Percentiles rank a stretch among this genome's conserved stretches.
phyloP scores from a whole-genome alignment of 1,140 invertebrate species.

The Gonatopus flavifemur region DNA sequence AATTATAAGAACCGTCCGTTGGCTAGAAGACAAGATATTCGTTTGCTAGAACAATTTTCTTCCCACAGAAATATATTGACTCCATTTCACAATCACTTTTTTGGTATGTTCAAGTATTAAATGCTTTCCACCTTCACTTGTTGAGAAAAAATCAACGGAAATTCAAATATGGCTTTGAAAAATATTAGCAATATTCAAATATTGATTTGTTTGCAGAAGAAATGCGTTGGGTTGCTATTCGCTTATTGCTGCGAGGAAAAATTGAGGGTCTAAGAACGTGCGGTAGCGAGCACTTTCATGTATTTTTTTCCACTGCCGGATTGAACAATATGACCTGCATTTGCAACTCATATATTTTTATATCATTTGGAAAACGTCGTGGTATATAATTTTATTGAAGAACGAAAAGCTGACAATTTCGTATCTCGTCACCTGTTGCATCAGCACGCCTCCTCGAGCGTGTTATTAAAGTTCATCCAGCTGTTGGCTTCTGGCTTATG shows the following conservation, averaged over 20 bases:
- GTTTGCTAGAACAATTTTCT: too few relatives aligned
- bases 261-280: slow-evolving; percentile 1
- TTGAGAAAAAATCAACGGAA: slow-evolving; percentile 1
- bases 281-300: slow-evolving; percentile 12
- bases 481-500: too few relatives aligned
- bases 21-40: not conserved
- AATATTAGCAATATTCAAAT: too few relatives aligned
- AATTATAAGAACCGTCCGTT: not conserved
- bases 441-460: slow-evolving; percentile 3
- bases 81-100: not conserved
- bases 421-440: slow-evolving; percentile 41
- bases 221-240: too few relatives aligned
- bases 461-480: too few relatives aligned
- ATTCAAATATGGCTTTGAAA: too few relatives aligned
- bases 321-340: slow-evolving; percentile 13
- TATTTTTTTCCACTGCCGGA: slow-evolving; percentile 4
- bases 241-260: slow-evolving; percentile 6
- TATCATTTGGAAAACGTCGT: slow-evolving; percentile 2
- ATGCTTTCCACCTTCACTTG: not conserved
- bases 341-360: not conserved
- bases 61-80: not conserved
- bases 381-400: slow-evolving; percentile 40
- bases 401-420: slow-evolving; percentile 37
- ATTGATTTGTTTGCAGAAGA: too few relatives aligned
- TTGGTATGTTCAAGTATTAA: not conserved